Percentiles rank a stretch among this genome's conserved stretches.
phyloP scores from a whole-genome alignment of 2,797 vertebrate species.

The Acropternis orthonyx region DNA sequence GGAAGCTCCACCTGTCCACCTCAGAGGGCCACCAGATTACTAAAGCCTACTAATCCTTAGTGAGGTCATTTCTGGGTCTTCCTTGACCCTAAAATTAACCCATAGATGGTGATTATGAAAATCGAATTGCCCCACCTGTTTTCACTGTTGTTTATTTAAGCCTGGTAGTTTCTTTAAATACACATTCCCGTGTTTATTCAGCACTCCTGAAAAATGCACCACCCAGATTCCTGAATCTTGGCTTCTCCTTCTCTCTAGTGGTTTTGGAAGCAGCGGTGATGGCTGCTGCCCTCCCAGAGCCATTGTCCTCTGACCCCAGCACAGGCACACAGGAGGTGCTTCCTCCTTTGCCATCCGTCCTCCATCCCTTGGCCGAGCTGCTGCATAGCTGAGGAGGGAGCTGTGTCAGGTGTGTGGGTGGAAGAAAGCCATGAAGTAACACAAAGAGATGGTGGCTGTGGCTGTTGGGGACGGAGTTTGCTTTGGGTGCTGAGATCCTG shows the following conservation, averaged over 20 bases:
- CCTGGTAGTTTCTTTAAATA: conserved; percentile 70
- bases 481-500: neutral
- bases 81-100: conserved; percentile 65
- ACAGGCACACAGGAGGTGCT: conserved; percentile 42
- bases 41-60: conserved; percentile 40
- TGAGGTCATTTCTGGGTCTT: conserved; percentile 41
- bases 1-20: conserved; percentile 59
- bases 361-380: neutral
- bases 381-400: neutral
- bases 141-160: conserved; percentile 65
- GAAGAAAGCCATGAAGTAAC: conserved; percentile 72
- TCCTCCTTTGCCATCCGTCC: conserved; percentile 32
- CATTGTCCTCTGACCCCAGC: conserved; percentile 54
- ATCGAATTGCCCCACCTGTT: neutral
- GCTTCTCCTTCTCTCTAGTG: neutral
- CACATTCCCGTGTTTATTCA: conserved; percentile 66
- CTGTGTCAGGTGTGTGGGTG: conserved; percentile 4
- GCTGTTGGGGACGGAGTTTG: neutral
- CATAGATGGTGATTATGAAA: conserved; percentile 32
- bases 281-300: neutral
- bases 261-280: neutral
- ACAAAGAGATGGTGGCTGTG: neutral
- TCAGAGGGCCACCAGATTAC: neutral
- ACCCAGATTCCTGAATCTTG: neutral
- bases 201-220: conserved; percentile 40